Percentiles rank a stretch among this genome's conserved stretches.
phyloP scores from a whole-genome alignment of 2,888 invertebrate species.

The Venusia cambrica region DNA sequence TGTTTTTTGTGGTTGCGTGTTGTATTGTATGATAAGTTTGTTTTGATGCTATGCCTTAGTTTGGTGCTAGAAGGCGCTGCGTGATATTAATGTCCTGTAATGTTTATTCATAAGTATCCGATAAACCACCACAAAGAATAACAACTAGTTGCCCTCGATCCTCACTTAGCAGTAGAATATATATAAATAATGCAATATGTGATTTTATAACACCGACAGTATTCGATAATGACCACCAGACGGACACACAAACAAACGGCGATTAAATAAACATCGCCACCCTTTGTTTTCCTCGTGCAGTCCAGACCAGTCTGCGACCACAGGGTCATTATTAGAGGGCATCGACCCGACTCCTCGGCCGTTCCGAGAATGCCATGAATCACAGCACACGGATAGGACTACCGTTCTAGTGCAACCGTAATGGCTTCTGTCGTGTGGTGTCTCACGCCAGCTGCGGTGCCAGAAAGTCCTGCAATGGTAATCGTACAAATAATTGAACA shows the following conservation, averaged over 20 bases:
- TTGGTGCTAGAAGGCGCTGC: no score
- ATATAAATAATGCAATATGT: no score
- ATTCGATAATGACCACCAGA: slow-evolving; percentile 3
- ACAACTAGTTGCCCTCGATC: no score
- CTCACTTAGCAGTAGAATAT: no score
- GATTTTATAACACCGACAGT: no score
- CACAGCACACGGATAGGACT: slow-evolving; percentile 13
- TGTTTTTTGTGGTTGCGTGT: no score
- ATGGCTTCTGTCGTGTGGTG: slow-evolving; percentile 3
- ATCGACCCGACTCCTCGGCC: slow-evolving; percentile 19
- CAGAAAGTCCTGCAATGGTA: neutral
- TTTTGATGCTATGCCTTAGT: no score
- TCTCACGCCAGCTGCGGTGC: neutral
- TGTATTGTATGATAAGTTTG: no score
- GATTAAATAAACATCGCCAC: slow-evolving; percentile 10
- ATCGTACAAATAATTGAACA: no score
- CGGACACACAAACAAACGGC: slow-evolving; percentile 5
- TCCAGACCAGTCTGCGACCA: slow-evolving; percentile 21
- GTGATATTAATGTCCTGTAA: no score
- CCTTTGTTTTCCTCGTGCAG: slow-evolving; percentile 16
- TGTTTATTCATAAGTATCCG: no score
- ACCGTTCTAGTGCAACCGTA: slow-evolving; percentile 2
- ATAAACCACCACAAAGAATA: no score
- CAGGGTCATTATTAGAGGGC: slow-evolving; percentile 22
- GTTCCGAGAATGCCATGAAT: slow-evolving; percentile 21